phyloP scores from a whole-genome alignment of 92 coral and sea anemone species.

The Epizoanthus illoricatus region DNA sequence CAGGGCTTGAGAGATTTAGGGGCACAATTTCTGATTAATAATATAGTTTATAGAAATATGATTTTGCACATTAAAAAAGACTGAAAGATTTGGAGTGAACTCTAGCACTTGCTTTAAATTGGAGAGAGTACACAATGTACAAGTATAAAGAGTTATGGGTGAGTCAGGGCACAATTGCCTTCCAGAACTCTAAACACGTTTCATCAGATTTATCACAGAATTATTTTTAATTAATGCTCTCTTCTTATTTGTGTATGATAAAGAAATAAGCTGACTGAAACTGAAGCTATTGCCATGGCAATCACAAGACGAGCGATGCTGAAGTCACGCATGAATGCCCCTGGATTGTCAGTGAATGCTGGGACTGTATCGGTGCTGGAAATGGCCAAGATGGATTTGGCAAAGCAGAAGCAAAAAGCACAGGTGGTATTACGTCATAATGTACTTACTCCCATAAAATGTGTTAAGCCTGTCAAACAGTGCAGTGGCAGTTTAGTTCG shows the following conservation, averaged over 20 bases:
- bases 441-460: constrained; percentile 68
- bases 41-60: background rate
- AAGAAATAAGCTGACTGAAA: constrained; percentile 90
- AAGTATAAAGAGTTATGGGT: too few species aligned
- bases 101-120: too few species aligned
- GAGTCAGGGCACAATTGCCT: too few species aligned
- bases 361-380: constrained; percentile 66
- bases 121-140: too few species aligned
- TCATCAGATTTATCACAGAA: too few species aligned
- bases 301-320: constrained; percentile 87
- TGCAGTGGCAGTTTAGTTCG: constrained; percentile 52
- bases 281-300: constrained; percentile 95
- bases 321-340: constrained; percentile 73
- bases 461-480: constrained; percentile 86
- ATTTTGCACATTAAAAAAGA: background rate
- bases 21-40: background rate
- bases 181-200: too few species aligned
- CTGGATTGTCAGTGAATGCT: constrained; percentile 48
- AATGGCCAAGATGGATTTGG: constrained; percentile 92
- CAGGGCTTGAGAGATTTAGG: background rate
- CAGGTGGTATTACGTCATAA: constrained; percentile 94
- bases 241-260: background rate
- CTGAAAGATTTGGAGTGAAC: too few species aligned
- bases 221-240: background rate
- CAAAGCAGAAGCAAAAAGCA: constrained; percentile 89